Conservation (phyloP, 2,113 vertebrate species). For the Corvus cornix region DNA sequence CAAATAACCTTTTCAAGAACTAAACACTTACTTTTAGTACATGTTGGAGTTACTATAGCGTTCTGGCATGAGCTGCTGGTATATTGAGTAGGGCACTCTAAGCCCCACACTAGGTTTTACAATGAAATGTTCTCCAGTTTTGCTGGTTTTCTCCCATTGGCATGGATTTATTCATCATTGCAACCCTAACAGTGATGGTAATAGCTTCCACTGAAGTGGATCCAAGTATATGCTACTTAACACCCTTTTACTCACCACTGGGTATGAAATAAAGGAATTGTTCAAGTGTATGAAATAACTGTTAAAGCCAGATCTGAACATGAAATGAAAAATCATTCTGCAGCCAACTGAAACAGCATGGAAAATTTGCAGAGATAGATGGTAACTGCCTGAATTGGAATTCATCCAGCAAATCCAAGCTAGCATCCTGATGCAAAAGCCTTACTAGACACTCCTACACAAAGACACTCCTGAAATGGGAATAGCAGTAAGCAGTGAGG, state of each 20-base stretch:
- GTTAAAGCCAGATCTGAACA: conserved; percentile 14
- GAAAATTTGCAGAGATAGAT: not conserved
- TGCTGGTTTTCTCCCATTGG: not conserved
- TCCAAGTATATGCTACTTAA: not conserved
- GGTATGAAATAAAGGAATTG: conserved; percentile 27
- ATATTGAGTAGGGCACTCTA: not conserved
- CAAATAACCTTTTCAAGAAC: not conserved
- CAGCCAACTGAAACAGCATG: not conserved
- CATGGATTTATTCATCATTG: not conserved
- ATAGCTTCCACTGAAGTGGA: not conserved
- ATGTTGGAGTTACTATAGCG: not conserved
- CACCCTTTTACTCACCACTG: not conserved
- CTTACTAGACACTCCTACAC: conserved; percentile 7
- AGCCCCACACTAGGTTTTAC: not conserved
- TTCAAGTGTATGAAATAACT: conserved; percentile 17
- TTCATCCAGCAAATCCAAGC: not conserved
- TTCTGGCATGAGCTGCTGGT: not conserved
- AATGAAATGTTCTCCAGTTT: not conserved
- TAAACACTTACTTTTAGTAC: not conserved
- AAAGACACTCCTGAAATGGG: not conserved
- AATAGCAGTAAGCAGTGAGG: not conserved
- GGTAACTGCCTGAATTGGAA: not conserved
- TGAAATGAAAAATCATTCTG: conserved; percentile 11
- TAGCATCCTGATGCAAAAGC: not conserved
- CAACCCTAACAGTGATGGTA: not conserved